Base-by-base conservation (phyloP, 2,888 invertebrate species). In the Osedax frankpressi region DNA sequence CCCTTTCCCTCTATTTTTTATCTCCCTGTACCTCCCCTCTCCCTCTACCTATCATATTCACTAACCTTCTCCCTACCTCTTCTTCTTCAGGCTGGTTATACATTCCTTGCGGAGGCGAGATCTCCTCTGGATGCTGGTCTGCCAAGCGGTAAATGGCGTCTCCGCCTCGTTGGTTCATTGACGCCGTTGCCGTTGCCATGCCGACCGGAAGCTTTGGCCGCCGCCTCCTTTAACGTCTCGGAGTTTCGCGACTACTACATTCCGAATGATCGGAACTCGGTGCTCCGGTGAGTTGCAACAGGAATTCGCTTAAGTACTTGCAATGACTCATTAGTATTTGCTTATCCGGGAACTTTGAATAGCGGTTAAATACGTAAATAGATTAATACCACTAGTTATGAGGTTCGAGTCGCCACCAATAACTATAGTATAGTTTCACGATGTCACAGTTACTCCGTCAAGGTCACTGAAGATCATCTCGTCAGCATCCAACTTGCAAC, bases 1-100 rank as follows among this genome's bases (percentile, higher is more conserved):
- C n/a, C n/a, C 28, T 84, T 85, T 19, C 79, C 84, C 62, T 81
- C 84, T 80, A 85, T 85, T 74, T 84, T 85, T 77, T 84, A 80
- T 0, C 81, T 82, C 1, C 80, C 80, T 72, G 84, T 84, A 75
- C 77, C 84, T n/a, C 82, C 82, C 1, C 76, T 81, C 28, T 82
- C 83, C 74, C 83, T 84, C 79, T 81, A 83, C 77, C 81, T 82
- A 78, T 82, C 83, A 71, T 81, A 82, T n/a, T 83, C 84, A 14
- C 78, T 80, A 76, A 79, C 83, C 75, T 84, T 83, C 78, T 82
- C 82, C 78, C 81, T 80, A 77, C 84, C 84, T 75, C 82, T 79
- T 80, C 83, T 83, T 67, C 72, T 75, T 71, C 25, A 83, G 83
- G 80, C 78, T 77, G 84, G 84, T 0, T 84, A 84, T 78, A 84